Evolutionary conservation across 2,888 invertebrate genomes (phyloP), one percentile per base, ranked within the genome.

Genomic region (Lordiphosa fenestrarum): DNA sequence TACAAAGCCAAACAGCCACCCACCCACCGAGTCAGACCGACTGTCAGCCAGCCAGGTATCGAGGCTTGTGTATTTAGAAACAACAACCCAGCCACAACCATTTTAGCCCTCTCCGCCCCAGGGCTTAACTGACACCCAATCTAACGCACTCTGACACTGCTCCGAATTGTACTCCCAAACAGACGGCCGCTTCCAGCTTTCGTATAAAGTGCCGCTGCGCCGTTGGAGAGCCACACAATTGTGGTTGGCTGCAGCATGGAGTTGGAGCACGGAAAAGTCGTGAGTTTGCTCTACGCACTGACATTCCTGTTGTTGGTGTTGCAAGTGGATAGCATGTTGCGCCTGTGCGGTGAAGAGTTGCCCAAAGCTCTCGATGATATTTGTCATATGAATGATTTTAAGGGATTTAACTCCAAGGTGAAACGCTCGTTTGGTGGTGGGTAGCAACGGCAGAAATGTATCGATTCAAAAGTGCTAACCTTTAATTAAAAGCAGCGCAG

Each of bases 141-240:
- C 75, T 84, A 84, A 78, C 59, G 38, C 63, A 48, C 15, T 23
- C 57, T 71, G 77, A 82, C 84, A 78, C 56, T 55, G 37, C 49
- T 51, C 71, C 44, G 52, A 49, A 30, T 3, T 9, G 30, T 30
- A 7, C 2, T 15, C 15, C 15, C 2, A 15, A 15, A 15, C 15
- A 15, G 15, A 15, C 15, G 15, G 15, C 30, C 30, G 30, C 9
- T 30, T 46, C 48, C 15, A 37, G 60, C 15, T 52, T 12, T 47
- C 54, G 55, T 84, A 78, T 78, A 78, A 73, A 74, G 59, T 33
- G 49, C n/a, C n/a, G 46, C 9, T 13, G 13, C 41, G 42, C 21
- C 40, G 4, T 13, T 13, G 36, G 37, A 9, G 21, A 10, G 38
- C 25, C 30, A 21, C 60, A 59, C 77, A 84, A 69, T 77, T 54